Conservation (phyloP, 2,113 vertebrate species). For the Gopherus flavomarginatus region DNA sequence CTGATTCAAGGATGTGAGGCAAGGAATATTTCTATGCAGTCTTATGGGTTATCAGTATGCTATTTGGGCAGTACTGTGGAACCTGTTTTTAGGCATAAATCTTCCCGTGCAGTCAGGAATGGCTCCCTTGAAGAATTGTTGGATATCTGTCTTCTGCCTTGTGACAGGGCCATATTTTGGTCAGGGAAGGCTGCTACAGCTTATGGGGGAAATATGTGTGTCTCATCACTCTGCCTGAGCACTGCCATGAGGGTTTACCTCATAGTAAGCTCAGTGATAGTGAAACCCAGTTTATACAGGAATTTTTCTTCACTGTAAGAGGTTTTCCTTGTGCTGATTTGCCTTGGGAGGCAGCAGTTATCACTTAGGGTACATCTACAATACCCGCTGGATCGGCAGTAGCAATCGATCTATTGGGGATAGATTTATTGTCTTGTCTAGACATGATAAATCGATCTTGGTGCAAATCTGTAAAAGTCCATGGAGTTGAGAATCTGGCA, state of each 20-base stretch:
- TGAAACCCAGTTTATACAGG: not conserved
- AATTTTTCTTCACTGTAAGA: not conserved
- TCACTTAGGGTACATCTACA: not conserved
- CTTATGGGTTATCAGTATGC: not conserved
- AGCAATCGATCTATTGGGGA: too few species aligned
- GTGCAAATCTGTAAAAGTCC: not conserved
- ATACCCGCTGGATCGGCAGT: too few species aligned
- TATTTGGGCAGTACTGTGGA: not conserved
- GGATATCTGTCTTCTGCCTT: not conserved
- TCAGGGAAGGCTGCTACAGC: not conserved
- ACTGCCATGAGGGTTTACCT: not conserved
- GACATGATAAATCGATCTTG: too few species aligned
- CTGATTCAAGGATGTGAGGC: rapidly evolving
- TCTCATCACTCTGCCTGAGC: not conserved
- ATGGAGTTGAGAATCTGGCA: not conserved
- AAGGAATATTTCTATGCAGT: not conserved
- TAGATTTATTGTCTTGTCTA: too few species aligned
- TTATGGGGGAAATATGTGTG: not conserved
- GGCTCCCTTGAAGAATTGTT: not conserved
- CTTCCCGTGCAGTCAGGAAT: too few species aligned
- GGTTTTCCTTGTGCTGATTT: not conserved
- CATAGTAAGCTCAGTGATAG: not conserved
- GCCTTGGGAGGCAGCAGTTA: not conserved
- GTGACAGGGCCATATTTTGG: not conserved
- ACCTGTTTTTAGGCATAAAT: too few species aligned